Evolutionary conservation across 2,797 vertebrate species (phyloP).

Genomic region (Crocodylus rhombifer): DNA sequence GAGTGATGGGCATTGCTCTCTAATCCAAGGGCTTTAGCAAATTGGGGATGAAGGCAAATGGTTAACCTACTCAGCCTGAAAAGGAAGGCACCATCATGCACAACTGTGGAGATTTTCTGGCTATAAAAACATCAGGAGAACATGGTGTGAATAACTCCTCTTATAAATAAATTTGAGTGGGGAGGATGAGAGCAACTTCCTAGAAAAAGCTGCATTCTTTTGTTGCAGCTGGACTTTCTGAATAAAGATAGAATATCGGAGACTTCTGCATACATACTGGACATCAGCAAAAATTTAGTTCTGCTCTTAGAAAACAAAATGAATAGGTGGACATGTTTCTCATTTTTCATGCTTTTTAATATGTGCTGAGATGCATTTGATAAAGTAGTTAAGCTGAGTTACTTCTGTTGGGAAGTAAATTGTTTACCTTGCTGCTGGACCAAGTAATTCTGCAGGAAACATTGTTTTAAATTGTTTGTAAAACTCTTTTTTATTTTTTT

Average conservation of each 20-base stretch:
- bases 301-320: conserved; percentile 16
- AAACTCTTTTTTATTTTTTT: not conserved
- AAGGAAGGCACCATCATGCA: not conserved
- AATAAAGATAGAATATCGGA: not conserved
- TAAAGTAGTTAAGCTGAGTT: not conserved
- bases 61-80: not conserved
- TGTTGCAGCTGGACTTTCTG: conserved; percentile 24
- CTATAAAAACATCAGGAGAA: conserved; percentile 14
- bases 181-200: conserved; percentile 23
- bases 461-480: not conserved
- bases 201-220: conserved; percentile 27
- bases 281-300: not conserved
- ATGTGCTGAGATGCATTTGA: not conserved
- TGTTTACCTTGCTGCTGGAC: not conserved
- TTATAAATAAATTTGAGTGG: conserved; percentile 22
- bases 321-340: not conserved
- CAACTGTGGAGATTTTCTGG: conserved; percentile 3
- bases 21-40: not conserved
- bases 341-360: not conserved
- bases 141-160: conserved; percentile 39
- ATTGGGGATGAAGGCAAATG: not conserved
- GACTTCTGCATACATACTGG: not conserved
- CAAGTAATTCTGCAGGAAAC: not conserved
- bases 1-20: not conserved
- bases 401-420: not conserved